These are phyloP conservation scores for Drosophila affinis DNA, from an alignment of 2,888 invertebrate genomes.

Conservation along the genomic window DNA sequence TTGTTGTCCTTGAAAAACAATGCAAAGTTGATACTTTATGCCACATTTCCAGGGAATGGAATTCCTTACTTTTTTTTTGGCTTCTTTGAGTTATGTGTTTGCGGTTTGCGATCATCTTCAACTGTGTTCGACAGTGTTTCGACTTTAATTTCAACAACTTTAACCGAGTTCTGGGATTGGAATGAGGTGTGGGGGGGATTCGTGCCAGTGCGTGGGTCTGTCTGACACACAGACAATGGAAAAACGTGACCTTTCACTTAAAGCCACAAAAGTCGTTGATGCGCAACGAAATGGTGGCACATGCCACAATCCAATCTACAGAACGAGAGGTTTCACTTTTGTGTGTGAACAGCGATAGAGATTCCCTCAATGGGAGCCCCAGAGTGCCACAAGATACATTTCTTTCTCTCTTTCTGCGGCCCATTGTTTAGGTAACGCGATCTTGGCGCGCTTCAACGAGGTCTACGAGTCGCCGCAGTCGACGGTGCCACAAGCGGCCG, in stretches of 20 bases:
- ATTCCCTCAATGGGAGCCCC: slow-evolving; percentile 14
- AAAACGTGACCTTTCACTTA: slow-evolving; percentile 52
- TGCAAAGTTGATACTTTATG: neutral
- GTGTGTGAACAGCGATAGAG: slow-evolving; percentile 21
- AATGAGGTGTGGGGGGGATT: neutral
- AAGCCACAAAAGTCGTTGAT: slow-evolving; percentile 40
- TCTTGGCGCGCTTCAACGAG: slow-evolving; percentile 82
- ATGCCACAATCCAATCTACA: slow-evolving; percentile 37
- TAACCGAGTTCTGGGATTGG: slow-evolving; percentile 4
- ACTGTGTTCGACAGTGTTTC: slow-evolving; percentile 11
- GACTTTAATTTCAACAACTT: slow-evolving; percentile 26
- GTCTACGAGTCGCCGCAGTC: slow-evolving; percentile 73
- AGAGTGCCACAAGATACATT: neutral
- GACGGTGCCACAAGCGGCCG: slow-evolving; percentile 48
- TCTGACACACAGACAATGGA: slow-evolving; percentile 7
- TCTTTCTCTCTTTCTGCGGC: slow-evolving; percentile 15
- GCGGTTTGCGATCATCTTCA: slow-evolving; percentile 22
- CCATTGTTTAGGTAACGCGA: slow-evolving; percentile 79
- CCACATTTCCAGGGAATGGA: neutral
- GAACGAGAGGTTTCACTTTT: slow-evolving; percentile 48
- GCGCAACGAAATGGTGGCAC: slow-evolving; percentile 46
- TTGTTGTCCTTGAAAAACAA: neutral
- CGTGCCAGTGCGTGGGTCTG: slow-evolving; percentile 29
- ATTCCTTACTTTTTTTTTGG: slow-evolving; percentile 10
- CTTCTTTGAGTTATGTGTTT: slow-evolving; percentile 31